Evolutionary conservation across 2,113 vertebrate species (phyloP).

Genomic region (Nothoprocta perdicaria): DNA sequence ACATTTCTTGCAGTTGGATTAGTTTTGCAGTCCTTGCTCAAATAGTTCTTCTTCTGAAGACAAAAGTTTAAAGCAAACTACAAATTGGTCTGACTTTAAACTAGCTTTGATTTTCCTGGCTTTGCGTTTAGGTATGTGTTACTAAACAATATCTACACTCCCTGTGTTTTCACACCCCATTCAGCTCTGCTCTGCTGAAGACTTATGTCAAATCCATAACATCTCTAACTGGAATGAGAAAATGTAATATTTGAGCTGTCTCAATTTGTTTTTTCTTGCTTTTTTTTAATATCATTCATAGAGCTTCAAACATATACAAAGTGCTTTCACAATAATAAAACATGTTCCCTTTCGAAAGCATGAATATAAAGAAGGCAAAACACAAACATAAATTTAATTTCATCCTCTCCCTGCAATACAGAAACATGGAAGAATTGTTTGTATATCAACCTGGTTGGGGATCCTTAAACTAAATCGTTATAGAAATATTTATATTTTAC

Average conservation of each 20-base stretch:
- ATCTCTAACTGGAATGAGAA: neutral
- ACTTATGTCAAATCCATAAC: neutral
- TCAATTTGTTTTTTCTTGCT: neutral
- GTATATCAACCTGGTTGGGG: neutral
- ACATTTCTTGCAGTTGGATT: slow-evolving; percentile 12
- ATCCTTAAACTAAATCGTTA: neutral
- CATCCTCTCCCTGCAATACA: neutral
- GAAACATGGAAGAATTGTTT: neutral
- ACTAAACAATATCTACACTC: neutral
- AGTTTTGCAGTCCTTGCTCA: slow-evolving; percentile 21
- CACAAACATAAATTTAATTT: neutral
- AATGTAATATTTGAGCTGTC: neutral
- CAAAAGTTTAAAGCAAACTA: slow-evolving; percentile 10
- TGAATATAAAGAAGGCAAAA: neutral
- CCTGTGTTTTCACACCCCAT: neutral
- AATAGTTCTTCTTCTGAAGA: neutral
- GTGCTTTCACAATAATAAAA: neutral
- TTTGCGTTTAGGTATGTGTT: neutral
- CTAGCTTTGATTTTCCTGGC: slow-evolving; percentile 3
- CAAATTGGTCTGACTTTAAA: slow-evolving; percentile 34
- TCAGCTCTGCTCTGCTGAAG: slow-evolving; percentile 18
- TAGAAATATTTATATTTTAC: neutral
- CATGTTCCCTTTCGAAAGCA: no score
- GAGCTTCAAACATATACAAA: neutral
- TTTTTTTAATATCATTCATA: neutral